Conservation (phyloP, 1,140 invertebrate genomes). For the Heterodera schachtii region DNA sequence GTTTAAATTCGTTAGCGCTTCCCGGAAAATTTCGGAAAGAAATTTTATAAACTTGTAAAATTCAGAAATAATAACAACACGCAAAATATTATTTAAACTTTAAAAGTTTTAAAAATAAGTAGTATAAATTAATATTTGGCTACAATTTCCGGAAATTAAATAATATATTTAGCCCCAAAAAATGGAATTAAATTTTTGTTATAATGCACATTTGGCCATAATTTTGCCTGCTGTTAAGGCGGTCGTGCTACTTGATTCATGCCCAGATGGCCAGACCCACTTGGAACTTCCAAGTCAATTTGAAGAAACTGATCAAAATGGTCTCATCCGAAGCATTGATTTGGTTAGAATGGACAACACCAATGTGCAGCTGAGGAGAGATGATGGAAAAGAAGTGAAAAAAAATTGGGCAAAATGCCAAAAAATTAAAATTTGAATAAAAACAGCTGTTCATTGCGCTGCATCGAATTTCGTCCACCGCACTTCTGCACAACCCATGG, state of each 20-base stretch:
- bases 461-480: slow-evolving; percentile 40
- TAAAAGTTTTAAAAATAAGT: too few relatives aligned
- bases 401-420: background rate
- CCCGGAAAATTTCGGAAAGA: too few relatives aligned
- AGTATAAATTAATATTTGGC: too few relatives aligned
- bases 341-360: slow-evolving; percentile 5
- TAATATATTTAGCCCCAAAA: too few relatives aligned
- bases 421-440: slow-evolving; percentile 23
- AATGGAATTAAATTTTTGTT: too few relatives aligned
- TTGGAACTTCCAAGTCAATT: background rate
- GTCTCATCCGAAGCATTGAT: slow-evolving; percentile 19
- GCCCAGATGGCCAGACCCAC: slow-evolving; percentile 21
- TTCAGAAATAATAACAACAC: too few relatives aligned
- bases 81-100: too few relatives aligned
- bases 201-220: too few relatives aligned
- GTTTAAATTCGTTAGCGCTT: too few relatives aligned
- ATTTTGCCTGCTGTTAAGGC: background rate
- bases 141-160: too few relatives aligned
- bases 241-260: slow-evolving; percentile 9
- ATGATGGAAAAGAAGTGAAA: slow-evolving; percentile 31
- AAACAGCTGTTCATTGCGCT: slow-evolving; percentile 57
- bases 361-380: slow-evolving; percentile 10
- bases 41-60: too few relatives aligned
- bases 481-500: slow-evolving; percentile 56
- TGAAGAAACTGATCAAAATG: slow-evolving; percentile 18